A percentile compares a stretch with the other conserved stretches of the same genome.
Evolutionary conservation across 92 coral and sea anemone genomes (phyloP).

Genomic region (Pocillopora meandrina): DNA sequence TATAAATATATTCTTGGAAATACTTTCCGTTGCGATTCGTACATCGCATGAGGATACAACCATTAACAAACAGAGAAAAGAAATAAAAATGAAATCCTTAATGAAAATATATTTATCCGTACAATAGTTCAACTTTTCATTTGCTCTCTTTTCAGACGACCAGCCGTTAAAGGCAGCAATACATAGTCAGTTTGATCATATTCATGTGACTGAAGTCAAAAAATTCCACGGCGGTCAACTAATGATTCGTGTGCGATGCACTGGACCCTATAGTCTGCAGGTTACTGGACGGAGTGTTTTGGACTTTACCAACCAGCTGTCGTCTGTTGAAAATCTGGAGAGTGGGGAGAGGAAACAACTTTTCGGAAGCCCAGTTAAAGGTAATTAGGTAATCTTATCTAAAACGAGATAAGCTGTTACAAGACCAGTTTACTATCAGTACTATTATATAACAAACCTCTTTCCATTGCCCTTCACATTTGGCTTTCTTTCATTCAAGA

Average conservation of each 20-base stretch:
- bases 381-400: conserved; percentile 8
- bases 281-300: conserved; percentile 47
- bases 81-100: too few species aligned
- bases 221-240: conserved; percentile 23
- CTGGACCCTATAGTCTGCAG: conserved; percentile 54
- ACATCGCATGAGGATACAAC: too few species aligned
- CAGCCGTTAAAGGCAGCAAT: conserved; percentile 9
- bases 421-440: background rate
- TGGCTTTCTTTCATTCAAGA: too few species aligned
- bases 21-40: too few species aligned
- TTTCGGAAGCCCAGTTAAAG: conserved; percentile 61
- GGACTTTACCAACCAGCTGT: conserved; percentile 49
- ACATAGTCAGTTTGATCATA: conserved; percentile 9
- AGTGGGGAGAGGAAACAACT: conserved; percentile 38
- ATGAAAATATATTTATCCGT: too few species aligned
- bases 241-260: conserved; percentile 36
- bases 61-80: too few species aligned
- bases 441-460: too few species aligned
- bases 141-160: background rate
- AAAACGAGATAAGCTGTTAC: background rate
- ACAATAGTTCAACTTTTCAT: background rate
- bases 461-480: too few species aligned
- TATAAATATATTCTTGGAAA: too few species aligned
- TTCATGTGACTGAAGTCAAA: conserved; percentile 33
- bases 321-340: conserved; percentile 11